These are phyloP conservation scores for Dicranocentrus wangi DNA, from an alignment of 2,888 invertebrate species.

Conservation along the genomic window DNA sequence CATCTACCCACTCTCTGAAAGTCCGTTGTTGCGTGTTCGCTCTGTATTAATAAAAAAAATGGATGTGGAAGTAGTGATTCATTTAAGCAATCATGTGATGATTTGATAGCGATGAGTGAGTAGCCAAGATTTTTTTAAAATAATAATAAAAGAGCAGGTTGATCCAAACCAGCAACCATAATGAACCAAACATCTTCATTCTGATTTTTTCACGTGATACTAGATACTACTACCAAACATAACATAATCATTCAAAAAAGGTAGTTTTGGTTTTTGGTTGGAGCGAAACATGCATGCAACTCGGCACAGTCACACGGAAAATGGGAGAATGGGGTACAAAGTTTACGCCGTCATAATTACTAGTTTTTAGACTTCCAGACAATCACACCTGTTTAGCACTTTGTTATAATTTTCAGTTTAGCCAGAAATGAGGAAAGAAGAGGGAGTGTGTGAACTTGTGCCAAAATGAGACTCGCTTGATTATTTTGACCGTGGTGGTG, in stretches of 20 bases:
- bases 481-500: no score
- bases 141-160: no score
- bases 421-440: constrained; percentile 22
- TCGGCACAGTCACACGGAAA: constrained; percentile 12
- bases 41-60: background rate
- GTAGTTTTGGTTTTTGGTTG: no score
- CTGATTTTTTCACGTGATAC: constrained; percentile 21
- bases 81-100: constrained; percentile 21
- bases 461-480: constrained; percentile 29
- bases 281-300: background rate
- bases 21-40: no score
- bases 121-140: constrained; percentile 31
- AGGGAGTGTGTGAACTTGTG: constrained; percentile 42
- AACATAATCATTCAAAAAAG: no score
- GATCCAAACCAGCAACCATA: constrained; percentile 16
- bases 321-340: background rate
- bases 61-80: background rate
- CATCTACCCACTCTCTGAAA: constrained; percentile 1
- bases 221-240: background rate
- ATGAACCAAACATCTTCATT: constrained; percentile 37
- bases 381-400: constrained; percentile 15
- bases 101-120: constrained; percentile 34
- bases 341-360: no score
- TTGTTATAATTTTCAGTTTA: constrained; percentile 11
- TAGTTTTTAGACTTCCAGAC: no score